Conservation (phyloP, 2,113 vertebrate species). For the Andinoacara biseriatus region DNA sequence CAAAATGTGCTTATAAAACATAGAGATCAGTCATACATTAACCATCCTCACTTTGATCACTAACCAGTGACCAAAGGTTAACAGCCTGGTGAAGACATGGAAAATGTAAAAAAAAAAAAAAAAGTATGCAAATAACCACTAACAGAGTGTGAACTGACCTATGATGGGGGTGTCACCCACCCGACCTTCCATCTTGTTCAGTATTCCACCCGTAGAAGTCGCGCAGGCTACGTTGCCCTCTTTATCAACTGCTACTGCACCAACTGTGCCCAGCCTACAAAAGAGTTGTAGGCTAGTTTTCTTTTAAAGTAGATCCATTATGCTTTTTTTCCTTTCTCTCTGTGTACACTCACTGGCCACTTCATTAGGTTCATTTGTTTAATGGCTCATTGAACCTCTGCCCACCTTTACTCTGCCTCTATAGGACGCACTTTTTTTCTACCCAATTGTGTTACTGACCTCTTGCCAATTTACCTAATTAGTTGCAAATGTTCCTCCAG, state of each 20-base stretch:
- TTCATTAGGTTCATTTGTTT: neutral
- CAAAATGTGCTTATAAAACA: neutral
- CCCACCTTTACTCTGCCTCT: neutral
- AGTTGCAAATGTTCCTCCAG: neutral
- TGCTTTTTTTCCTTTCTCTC: neutral
- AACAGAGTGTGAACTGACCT: conserved; percentile 70
- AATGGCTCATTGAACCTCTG: neutral
- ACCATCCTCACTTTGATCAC: neutral
- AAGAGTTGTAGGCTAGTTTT: conserved; percentile 42
- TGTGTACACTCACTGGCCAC: neutral
- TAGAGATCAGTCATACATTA: neutral
- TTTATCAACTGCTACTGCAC: conserved; percentile 84
- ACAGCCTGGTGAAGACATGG: neutral
- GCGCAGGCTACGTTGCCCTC: conserved; percentile 84
- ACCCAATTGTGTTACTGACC: neutral
- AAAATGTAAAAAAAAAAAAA: neutral
- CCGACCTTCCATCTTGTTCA: conserved; percentile 87
- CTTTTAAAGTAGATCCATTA: neutral
- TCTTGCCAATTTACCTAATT: neutral
- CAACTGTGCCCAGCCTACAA: conserved; percentile 85
- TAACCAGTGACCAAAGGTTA: conserved; percentile 6
- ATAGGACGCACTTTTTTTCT: neutral
- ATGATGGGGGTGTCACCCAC: conserved; percentile 87
- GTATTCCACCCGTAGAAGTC: conserved; percentile 85
- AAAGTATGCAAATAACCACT: neutral